Base-by-base conservation (phyloP, 1,140 invertebrate genomes). In the Drosophila lowei region DNA sequence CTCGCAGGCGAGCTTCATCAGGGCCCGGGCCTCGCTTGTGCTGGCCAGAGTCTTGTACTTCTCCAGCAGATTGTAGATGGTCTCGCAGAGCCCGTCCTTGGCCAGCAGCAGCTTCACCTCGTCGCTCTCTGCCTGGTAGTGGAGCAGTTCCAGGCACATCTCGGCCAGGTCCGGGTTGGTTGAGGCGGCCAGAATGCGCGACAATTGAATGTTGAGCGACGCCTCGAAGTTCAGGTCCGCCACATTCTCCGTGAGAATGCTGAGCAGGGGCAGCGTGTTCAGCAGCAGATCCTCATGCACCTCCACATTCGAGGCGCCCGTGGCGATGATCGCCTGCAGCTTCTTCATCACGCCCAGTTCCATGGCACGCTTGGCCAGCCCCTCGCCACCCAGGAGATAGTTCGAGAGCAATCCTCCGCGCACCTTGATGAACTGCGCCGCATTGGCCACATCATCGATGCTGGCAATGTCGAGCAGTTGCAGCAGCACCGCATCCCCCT, bases 1-100 rank as follows among this genome's bases (percentile, higher is more conserved):
- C 92, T 97, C 96, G 89, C 96, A 97, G 47, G 96, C 96, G 79
- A 96, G 93, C 91, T 97, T 97, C 88, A 97, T 93, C 2, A 96
- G 92, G 6, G 94, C 94, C 66, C 95, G 93, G 25, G 95, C 94
- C 66, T 97, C 96, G 72, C 94, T 94, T 56, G 93, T 93, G 52
- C 93, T 92, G n/a, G 93, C 92, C 47, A 93, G 81, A 2, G 92
- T 90, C 77, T 94, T 92, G 83, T 96, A 94, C 81, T 95, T 94
- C 80, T 96, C 95, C 23, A 97, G 92, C 6, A 97, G 92, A 65
- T 93, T 92, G 81, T 96, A 94, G 6, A 97, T 93, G 46, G 95
- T 92, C 84, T 96, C 94, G 75, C 96, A 95, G 2, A 96, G 93
- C 38, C 94, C 95, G 71, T 94, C 93, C 83, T 95, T 94, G 0